These are phyloP conservation scores for Myrmophylax atrothorax DNA, from an alignment of 2,113 vertebrate species.

Conservation along the genomic window DNA sequence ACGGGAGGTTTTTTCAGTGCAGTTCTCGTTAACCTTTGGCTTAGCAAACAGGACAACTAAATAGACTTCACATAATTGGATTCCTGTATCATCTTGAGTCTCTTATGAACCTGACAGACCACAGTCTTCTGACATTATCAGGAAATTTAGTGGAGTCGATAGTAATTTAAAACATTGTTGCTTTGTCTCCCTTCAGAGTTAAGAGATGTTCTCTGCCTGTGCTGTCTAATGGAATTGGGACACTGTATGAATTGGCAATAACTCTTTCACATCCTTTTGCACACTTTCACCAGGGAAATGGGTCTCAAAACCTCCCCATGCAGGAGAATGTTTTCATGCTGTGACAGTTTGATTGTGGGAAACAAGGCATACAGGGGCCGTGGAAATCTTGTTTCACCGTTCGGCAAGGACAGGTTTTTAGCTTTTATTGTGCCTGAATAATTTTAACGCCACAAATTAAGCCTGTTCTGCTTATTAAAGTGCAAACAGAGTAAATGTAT, in stretches of 20 bases:
- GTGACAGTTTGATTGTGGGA: slow-evolving; percentile 68
- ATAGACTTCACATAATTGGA: slow-evolving; percentile 75
- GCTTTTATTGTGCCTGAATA: slow-evolving; percentile 55
- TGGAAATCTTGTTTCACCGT: slow-evolving; percentile 66
- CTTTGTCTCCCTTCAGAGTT: slow-evolving; percentile 61
- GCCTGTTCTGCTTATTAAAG: slow-evolving; percentile 52
- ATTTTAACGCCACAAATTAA: slow-evolving; percentile 46
- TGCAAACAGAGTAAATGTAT: slow-evolving; percentile 3
- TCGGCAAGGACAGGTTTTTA: slow-evolving; percentile 48
- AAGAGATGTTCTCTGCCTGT: slow-evolving; percentile 55
- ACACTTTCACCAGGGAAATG: slow-evolving; percentile 60
- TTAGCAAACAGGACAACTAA: slow-evolving; percentile 75
- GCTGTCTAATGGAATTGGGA: slow-evolving; percentile 60
- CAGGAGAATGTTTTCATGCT: slow-evolving; percentile 70
- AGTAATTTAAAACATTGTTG: slow-evolving; percentile 74
- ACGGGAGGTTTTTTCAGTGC: slow-evolving; percentile 79
- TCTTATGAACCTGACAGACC: slow-evolving; percentile 67
- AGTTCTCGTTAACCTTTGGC: slow-evolving; percentile 89
- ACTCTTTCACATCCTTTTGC: slow-evolving; percentile 58
- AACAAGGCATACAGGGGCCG: slow-evolving; percentile 30
- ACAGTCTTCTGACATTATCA: slow-evolving; percentile 65
- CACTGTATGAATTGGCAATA: slow-evolving; percentile 72
- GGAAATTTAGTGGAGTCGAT: slow-evolving; percentile 64
- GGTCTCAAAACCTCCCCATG: slow-evolving; percentile 41
- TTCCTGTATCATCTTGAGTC: slow-evolving; percentile 72